Percentiles rank a stretch among this genome's conserved stretches.
Evolutionary conservation across 2,888 invertebrate species (phyloP).

Genomic region (Deilephila porcellus): DNA sequence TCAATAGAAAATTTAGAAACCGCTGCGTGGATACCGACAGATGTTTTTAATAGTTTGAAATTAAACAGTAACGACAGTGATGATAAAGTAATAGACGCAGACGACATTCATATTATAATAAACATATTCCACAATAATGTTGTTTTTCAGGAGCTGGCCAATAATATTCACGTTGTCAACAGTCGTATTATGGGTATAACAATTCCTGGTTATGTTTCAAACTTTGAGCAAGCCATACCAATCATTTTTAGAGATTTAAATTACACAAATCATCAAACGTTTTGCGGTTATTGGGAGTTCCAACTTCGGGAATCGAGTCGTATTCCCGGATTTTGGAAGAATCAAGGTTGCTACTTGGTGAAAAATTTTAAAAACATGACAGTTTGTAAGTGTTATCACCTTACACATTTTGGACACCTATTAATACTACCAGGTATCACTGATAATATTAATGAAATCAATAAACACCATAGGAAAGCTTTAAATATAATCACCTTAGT

Average conservation of each 20-base stretch:
- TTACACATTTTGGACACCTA: slow-evolving; percentile 86
- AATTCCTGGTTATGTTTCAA: slow-evolving; percentile 84
- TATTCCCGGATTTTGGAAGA: slow-evolving; percentile 81
- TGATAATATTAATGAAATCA: slow-evolving; percentile 40
- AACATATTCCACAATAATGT: slow-evolving; percentile 82
- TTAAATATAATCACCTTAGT: slow-evolving; percentile 85
- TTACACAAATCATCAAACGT: slow-evolving; percentile 46
- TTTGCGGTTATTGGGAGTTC: slow-evolving; percentile 86
- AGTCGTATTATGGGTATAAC: slow-evolving; percentile 85
- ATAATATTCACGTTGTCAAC: slow-evolving; percentile 57
- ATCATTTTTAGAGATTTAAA: slow-evolving; percentile 74
- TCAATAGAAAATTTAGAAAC: slow-evolving; percentile 78
- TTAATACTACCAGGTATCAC: slow-evolving; percentile 57
- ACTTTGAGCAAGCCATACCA: slow-evolving; percentile 82
- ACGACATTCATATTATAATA: slow-evolving; percentile 74
- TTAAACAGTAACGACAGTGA: slow-evolving; percentile 50
- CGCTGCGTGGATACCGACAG: slow-evolving; percentile 81
- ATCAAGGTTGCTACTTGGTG: slow-evolving; percentile 78
- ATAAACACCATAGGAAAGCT: slow-evolving; percentile 65
- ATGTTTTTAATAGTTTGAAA: slow-evolving; percentile 67
- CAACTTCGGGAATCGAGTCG: slow-evolving; percentile 47
- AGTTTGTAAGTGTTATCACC: slow-evolving; percentile 83
- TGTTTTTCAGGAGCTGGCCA: slow-evolving; percentile 79
- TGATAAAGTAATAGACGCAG: slow-evolving; percentile 33
- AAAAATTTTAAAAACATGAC: slow-evolving; percentile 55